phyloP scores from a whole-genome alignment of 2,113 vertebrate species.

The Grantiella picta region DNA sequence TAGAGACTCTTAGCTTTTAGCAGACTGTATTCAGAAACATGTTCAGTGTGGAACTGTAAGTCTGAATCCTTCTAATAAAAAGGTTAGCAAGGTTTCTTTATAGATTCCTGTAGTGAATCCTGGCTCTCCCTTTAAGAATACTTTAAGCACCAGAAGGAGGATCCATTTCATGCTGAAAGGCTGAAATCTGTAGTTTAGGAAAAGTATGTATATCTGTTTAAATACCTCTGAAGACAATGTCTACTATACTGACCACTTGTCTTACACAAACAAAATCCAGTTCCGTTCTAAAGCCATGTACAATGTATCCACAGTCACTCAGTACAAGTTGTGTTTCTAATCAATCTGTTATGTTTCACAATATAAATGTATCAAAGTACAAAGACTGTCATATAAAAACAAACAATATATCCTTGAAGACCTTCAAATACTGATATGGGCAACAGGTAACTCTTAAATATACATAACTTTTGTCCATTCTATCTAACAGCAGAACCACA shows the following conservation, averaged over 20 bases:
- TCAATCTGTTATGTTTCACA: not conserved
- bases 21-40: not conserved
- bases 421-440: not conserved
- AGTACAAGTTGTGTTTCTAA: not conserved
- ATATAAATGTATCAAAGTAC: not conserved
- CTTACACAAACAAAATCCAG: not conserved
- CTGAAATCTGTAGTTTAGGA: not conserved
- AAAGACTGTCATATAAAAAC: not conserved
- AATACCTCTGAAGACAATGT: not conserved
- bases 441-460: not conserved
- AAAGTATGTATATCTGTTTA: not conserved
- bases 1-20: not conserved
- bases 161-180: not conserved
- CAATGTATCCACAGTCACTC: not conserved
- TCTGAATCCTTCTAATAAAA: not conserved
- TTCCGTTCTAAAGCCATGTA: not conserved
- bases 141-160: not conserved
- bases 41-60: not conserved
- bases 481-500: not conserved
- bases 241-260: not conserved
- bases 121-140: not conserved
- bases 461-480: not conserved
- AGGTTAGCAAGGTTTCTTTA: not conserved
- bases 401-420: not conserved
- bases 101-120: not conserved